Conservation (phyloP, 2,113 vertebrate genomes). For the Leptocoma aspasia region DNA sequence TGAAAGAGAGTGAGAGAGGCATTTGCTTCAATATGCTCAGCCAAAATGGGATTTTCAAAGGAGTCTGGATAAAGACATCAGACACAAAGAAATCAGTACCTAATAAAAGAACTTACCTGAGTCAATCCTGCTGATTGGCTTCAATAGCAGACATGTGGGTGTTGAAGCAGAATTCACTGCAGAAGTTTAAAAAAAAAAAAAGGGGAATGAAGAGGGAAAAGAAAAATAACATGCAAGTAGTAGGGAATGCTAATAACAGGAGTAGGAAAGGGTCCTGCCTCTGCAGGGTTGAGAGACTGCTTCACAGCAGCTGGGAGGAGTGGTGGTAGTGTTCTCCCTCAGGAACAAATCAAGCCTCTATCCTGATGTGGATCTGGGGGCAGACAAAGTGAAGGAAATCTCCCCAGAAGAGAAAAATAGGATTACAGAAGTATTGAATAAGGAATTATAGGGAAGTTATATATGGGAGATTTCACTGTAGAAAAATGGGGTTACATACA, state of each 20-base stretch:
- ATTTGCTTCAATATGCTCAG: constrained; percentile 64
- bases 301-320: background rate
- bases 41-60: constrained; percentile 66
- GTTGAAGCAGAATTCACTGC: constrained; percentile 62
- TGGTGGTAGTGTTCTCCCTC: background rate
- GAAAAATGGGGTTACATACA: background rate
- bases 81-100: constrained; percentile 67
- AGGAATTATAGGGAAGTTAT: constrained; percentile 23
- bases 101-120: constrained; percentile 69
- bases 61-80: constrained; percentile 67
- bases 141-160: constrained; percentile 64
- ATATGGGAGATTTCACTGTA: background rate
- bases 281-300: background rate
- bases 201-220: constrained; percentile 17
- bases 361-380: background rate
- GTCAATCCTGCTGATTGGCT: constrained; percentile 65
- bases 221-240: constrained; percentile 40
- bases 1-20: constrained; percentile 62
- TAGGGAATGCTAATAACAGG: background rate
- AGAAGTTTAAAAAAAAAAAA: background rate
- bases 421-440: constrained; percentile 15
- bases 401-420: background rate
- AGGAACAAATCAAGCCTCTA: background rate
- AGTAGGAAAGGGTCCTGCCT: constrained; percentile 7
- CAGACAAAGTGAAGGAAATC: background rate